phyloP scores from a whole-genome alignment of 2,113 vertebrate species.

The Myiozetetes cayanensis region DNA sequence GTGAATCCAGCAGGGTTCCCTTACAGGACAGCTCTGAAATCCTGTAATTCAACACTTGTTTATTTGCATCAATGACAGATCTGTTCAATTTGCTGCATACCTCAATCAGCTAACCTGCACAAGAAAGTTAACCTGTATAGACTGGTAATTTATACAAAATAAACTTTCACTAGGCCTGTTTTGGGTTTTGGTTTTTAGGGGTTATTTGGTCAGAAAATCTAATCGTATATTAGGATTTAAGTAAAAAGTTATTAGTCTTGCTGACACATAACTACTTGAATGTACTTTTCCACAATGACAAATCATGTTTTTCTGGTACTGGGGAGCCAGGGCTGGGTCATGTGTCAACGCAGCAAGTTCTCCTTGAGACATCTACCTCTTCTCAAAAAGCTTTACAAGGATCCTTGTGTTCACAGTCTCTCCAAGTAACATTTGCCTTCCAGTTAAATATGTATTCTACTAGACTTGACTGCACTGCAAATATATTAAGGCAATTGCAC shows the following conservation, averaged over 20 bases:
- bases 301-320: not conserved
- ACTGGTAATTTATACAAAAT: not conserved
- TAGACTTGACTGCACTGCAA: not conserved
- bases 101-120: not conserved
- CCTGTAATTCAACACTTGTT: constrained; percentile 50
- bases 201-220: not conserved
- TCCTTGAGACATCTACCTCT: not conserved
- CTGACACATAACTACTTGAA: not conserved
- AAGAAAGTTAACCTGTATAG: not conserved
- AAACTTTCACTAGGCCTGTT: not conserved
- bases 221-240: not conserved
- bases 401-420: not conserved
- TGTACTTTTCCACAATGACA: not conserved
- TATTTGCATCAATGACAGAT: constrained; percentile 61
- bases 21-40: constrained; percentile 32
- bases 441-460: not conserved
- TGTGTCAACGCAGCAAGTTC: not conserved
- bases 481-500: not conserved
- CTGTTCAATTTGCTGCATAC: not conserved
- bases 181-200: not conserved
- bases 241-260: not conserved
- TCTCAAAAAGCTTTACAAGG: not conserved
- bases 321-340: not conserved
- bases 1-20: not conserved
- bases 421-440: not conserved